Evolutionary conservation across 2,888 invertebrate genomes (phyloP).

Genomic region (Helicoverpa assulta): DNA sequence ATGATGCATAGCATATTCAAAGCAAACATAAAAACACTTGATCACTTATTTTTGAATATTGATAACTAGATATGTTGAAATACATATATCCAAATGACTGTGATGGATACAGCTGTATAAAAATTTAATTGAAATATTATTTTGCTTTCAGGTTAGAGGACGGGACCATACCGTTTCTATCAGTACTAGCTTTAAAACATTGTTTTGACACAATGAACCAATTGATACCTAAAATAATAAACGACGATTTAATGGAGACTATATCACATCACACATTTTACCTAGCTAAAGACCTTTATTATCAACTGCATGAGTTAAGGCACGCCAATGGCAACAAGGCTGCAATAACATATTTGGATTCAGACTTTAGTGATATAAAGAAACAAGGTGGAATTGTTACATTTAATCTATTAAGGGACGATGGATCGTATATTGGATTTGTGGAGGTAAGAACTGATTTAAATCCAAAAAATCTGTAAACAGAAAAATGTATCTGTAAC

Average conservation of each 20-base stretch:
- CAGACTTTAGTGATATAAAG: constrained; percentile 90
- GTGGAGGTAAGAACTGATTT: constrained; percentile 91
- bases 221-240: constrained; percentile 89
- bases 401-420: constrained; percentile 95
- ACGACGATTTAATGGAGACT: constrained; percentile 88
- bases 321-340: constrained; percentile 94
- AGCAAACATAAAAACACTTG: constrained; percentile 21
- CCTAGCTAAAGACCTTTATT: constrained; percentile 93
- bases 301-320: constrained; percentile 90
- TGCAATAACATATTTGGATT: constrained; percentile 93
- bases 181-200: constrained; percentile 94
- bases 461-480: no score
- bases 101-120: no score
- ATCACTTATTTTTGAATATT: constrained; percentile 1
- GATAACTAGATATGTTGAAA: no score
- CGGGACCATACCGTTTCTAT: constrained; percentile 96
- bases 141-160: constrained; percentile 95
- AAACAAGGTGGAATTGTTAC: constrained; percentile 96
- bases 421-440: constrained; percentile 96
- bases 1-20: constrained; percentile 37
- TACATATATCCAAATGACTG: no score
- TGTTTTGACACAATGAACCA: constrained; percentile 94
- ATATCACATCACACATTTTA: constrained; percentile 94
- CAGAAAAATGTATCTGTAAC: no score
- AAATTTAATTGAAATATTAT: no score